These are phyloP conservation scores for Achatina immaculata DNA, from an alignment of 1,140 invertebrate species.

Conservation along the genomic window DNA sequence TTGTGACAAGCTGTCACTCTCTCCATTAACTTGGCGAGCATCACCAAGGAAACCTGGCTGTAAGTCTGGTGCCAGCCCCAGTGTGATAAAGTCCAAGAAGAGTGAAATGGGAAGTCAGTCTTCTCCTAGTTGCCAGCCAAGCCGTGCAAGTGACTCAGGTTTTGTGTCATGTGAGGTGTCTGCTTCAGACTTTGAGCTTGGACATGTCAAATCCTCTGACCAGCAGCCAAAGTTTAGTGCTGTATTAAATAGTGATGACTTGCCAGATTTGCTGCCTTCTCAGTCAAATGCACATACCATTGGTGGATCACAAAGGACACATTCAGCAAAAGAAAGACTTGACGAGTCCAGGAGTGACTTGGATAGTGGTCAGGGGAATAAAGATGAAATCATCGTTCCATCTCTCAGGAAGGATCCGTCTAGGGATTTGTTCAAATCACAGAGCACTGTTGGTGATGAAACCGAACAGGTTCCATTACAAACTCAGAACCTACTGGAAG, in stretches of 20 bases:
- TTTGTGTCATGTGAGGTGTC: not conserved
- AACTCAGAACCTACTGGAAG: no score
- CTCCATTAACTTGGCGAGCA: not conserved
- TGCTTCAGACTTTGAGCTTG: no score
- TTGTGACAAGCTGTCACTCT: slow-evolving; percentile 16
- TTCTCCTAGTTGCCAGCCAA: not conserved
- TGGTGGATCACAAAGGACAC: no score
- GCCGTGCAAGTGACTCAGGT: not conserved
- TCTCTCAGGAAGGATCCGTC: slow-evolving; percentile 20
- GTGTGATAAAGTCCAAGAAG: not conserved
- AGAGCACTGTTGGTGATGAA: not conserved
- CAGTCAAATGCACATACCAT: not conserved
- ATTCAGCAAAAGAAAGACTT: no score
- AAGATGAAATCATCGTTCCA: not conserved
- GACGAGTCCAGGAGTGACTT: no score
- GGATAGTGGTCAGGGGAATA: not conserved
- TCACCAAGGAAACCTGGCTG: not conserved
- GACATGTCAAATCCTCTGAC: no score
- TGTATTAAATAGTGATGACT: no score
- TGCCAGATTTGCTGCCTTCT: not conserved
- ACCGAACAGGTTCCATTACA: no score
- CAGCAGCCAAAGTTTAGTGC: not conserved
- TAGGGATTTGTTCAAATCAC: slow-evolving; percentile 30
- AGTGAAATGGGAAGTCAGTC: no score
- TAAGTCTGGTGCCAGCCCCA: not conserved